phyloP scores from a whole-genome alignment of 1,140 invertebrate genomes.

The Adelges cooleyi region DNA sequence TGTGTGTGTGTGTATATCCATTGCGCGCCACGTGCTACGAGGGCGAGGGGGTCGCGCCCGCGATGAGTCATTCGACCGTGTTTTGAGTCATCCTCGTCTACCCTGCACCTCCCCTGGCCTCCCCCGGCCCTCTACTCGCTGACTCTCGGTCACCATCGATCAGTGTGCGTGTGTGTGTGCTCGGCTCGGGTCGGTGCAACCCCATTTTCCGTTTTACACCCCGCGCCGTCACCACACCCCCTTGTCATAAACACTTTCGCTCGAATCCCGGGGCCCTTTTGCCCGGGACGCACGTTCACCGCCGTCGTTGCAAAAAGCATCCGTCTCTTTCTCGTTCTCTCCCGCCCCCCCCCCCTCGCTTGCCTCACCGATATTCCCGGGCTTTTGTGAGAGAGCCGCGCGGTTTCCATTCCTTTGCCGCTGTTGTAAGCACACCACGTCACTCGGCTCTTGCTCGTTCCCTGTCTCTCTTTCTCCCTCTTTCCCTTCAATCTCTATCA shows the following conservation, averaged over 20 bases:
- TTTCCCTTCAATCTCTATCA: too few species aligned
- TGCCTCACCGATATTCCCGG: constrained; percentile 2
- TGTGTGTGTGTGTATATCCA: not conserved
- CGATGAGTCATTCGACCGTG: constrained; percentile 28
- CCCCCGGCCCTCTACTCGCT: not conserved
- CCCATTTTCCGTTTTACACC: constrained; percentile 27
- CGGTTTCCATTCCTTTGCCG: too few species aligned
- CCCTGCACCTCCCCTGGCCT: not conserved
- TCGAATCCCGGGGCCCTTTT: constrained; percentile 27
- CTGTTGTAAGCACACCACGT: too few species aligned
- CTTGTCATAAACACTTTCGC: constrained; percentile 27
- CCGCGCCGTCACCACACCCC: not conserved
- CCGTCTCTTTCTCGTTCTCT: not conserved
- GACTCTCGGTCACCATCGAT: constrained; percentile 23
- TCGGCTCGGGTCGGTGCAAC: constrained; percentile 3
- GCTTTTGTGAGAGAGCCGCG: constrained; percentile 4
- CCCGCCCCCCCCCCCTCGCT: not conserved
- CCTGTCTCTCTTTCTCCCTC: not conserved
- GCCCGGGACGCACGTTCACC: constrained; percentile 22
- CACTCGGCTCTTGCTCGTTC: too few species aligned
- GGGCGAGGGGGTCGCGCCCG: constrained; percentile 3
- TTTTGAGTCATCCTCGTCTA: constrained; percentile 19
- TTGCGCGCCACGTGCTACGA: not conserved
- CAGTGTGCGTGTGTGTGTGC: constrained; percentile 11
- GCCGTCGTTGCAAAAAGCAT: constrained; percentile 18